Conservation (phyloP, 2,888 invertebrate species). For the Furcula furcula region DNA sequence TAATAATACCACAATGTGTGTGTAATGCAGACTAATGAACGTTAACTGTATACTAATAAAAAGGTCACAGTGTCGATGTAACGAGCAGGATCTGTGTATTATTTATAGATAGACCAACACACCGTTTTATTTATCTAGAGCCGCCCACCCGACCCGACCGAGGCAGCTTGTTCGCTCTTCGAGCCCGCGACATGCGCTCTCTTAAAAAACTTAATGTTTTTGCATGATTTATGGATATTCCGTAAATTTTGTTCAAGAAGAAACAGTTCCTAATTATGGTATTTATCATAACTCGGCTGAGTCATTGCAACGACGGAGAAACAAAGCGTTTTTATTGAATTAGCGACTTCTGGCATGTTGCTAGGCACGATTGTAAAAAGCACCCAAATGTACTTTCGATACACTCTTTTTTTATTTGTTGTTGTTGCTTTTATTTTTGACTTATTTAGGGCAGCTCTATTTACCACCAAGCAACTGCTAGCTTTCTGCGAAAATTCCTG, state of each 20-base stretch:
- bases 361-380: conserved; percentile 13
- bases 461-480: conserved; percentile 11
- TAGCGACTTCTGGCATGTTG: conserved; percentile 5
- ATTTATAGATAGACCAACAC: conserved; percentile 73
- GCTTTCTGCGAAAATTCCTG: conserved; percentile 15
- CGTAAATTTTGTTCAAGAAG: conserved; percentile 13
- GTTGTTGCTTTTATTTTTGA: too few relatives aligned
- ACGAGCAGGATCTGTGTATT: conserved; percentile 48
- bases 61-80: conserved; percentile 58
- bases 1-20: too few relatives aligned
- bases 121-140: conserved; percentile 60
- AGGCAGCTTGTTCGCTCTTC: too few relatives aligned
- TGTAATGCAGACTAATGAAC: conserved; percentile 35
- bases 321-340: conserved; percentile 2
- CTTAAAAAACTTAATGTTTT: conserved; percentile 36
- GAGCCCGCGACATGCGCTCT: conserved; percentile 27
- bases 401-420: too few relatives aligned
- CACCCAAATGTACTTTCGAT: conserved; percentile 11
- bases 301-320: conserved; percentile 6
- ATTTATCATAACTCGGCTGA: conserved; percentile 11
- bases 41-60: conserved; percentile 49
- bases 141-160: conserved; percentile 40
- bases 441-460: too few relatives aligned
- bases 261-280: conserved; percentile 4
- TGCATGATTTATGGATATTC: conserved; percentile 34